Percentiles rank a stretch among this genome's conserved stretches.
These are phyloP conservation scores for Candidula unifasciata DNA, from an alignment of 2,888 invertebrate species.

Conservation along the genomic window DNA sequence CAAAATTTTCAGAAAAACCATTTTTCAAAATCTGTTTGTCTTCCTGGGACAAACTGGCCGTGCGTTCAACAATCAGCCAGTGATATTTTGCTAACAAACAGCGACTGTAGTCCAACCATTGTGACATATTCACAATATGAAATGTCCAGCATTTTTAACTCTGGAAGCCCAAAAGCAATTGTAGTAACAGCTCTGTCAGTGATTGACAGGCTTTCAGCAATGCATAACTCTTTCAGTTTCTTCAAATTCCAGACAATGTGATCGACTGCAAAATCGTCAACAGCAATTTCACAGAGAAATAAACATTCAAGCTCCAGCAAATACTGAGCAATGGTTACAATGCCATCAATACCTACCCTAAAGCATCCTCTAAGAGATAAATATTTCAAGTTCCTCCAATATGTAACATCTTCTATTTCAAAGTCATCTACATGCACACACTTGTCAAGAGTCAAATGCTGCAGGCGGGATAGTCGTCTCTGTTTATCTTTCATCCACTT, in stretches of 20 bases:
- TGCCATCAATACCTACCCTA: conserved; percentile 56
- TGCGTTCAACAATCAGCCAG: conserved; percentile 27
- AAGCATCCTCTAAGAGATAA: conserved; percentile 63
- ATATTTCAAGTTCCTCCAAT: conserved; percentile 56
- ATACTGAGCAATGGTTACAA: conserved; percentile 58
- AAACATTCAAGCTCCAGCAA: conserved; percentile 56
- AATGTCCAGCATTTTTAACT: conserved; percentile 60
- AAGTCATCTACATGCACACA: conserved; percentile 60
- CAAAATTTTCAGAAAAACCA: conserved; percentile 4
- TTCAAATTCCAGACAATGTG: conserved; percentile 61
- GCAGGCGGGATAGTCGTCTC: conserved; percentile 59
- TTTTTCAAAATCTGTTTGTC: conserved; percentile 21
- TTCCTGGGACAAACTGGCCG: conserved; percentile 27
- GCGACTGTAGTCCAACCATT: conserved; percentile 33
- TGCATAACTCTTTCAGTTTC: conserved; percentile 57
- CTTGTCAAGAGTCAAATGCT: conserved; percentile 57
- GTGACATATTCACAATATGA: conserved; percentile 53
- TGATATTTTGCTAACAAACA: conserved; percentile 18
- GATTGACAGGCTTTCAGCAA: conserved; percentile 58
- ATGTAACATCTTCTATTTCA: conserved; percentile 60
- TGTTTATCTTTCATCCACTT: conserved; percentile 63
- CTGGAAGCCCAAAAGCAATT: conserved; percentile 56
- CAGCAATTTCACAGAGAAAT: conserved; percentile 55
- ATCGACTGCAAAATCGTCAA: conserved; percentile 64
- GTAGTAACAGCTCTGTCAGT: conserved; percentile 57